A percentile compares a stretch with the other conserved stretches of the same genome.
Conservation (phyloP, 2,888 invertebrate species). For the Dinocampus coccinellae region DNA sequence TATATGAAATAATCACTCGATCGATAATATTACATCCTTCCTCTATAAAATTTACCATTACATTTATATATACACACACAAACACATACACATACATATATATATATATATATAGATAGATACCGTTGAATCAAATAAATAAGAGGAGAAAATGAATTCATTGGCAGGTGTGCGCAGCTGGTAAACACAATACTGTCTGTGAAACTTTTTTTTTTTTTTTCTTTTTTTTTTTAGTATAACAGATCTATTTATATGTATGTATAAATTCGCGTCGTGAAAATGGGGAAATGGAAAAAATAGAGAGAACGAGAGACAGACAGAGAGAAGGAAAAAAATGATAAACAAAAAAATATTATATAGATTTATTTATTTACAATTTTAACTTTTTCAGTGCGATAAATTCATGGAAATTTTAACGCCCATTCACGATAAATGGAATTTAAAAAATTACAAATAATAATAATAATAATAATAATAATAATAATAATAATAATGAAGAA, state of each 20-base stretch:
- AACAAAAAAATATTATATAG: not conserved
- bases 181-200: conserved; percentile 13
- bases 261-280: not conserved
- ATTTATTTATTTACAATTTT: not conserved
- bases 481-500: not conserved
- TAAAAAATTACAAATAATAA: not conserved
- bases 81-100: not conserved
- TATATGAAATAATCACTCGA: conserved; percentile 35
- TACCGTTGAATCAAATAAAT: not conserved
- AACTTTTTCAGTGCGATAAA: not conserved
- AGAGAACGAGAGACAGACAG: no score
- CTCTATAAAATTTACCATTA: not conserved
- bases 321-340: not conserved
- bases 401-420: not conserved
- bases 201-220: conserved; percentile 7
- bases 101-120: not conserved
- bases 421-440: no score
- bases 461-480: not conserved
- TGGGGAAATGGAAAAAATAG: no score
- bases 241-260: not conserved
- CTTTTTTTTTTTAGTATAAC: not conserved
- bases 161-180: conserved; percentile 41
- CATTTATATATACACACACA: not conserved
- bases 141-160: conserved; percentile 40
- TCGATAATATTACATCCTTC: conserved; percentile 26